Evolutionary conservation across 1,140 invertebrate species (phyloP).

Genomic region (Drosophila parabipectinata): DNA sequence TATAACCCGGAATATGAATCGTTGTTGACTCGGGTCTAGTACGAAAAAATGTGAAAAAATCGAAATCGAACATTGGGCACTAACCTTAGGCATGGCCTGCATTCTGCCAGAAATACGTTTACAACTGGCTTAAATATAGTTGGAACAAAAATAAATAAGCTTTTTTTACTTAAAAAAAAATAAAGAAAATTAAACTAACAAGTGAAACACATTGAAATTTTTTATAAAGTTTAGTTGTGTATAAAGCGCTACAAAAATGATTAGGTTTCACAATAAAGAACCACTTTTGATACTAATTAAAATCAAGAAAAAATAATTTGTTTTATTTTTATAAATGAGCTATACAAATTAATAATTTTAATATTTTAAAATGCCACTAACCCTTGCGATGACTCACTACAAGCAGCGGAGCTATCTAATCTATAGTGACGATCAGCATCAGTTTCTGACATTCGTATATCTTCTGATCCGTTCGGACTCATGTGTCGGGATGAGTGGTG

Average conservation of each 20-base stretch:
- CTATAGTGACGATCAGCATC: constrained; percentile 95
- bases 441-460: constrained; percentile 95
- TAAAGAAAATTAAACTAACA: too few relatives aligned
- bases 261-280: too few relatives aligned
- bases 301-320: too few relatives aligned
- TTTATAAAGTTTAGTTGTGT: too few relatives aligned
- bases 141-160: too few relatives aligned
- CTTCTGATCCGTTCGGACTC: constrained; percentile 95
- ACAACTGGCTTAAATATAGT: constrained; percentile 65
- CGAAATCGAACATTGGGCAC: constrained; percentile 39
- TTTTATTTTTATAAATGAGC: too few relatives aligned
- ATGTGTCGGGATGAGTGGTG: constrained; percentile 94
- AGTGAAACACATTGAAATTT: too few relatives aligned
- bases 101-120: constrained; percentile 68
- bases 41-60: neutral
- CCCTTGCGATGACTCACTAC: constrained; percentile 90
- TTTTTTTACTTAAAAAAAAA: too few relatives aligned
- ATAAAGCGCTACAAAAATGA: too few relatives aligned
- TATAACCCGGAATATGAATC: neutral
- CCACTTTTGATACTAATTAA: neutral
- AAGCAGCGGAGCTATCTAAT: constrained; percentile 91
- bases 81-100: constrained; percentile 78
- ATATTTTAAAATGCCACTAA: constrained; percentile 84
- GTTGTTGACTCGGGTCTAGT: too few relatives aligned
- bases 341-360: neutral